Base-by-base conservation (phyloP, 2,797 vertebrate species). In the Pseudochaenichthys georgianus region DNA sequence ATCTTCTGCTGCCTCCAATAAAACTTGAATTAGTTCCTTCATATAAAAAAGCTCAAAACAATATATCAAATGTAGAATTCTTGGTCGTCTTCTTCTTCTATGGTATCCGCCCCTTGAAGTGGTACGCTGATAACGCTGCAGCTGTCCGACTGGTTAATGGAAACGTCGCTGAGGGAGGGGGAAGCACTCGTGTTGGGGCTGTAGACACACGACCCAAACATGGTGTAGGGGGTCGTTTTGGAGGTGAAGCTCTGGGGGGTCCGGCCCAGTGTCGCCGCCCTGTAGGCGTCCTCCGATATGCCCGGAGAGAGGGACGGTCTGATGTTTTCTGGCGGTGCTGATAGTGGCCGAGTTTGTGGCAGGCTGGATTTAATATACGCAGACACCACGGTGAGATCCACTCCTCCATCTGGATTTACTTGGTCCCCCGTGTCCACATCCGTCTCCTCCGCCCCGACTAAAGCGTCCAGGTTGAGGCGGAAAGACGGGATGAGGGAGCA, bases 371-470 rank as follows among this genome's bases (percentile, higher is more conserved):
- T 85, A 70, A 87, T 68, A 68, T 98, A 97, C 0, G 96, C 96
- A 1, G 98, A 99, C 69, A 98, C 95, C 73, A 97, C 96, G 0
- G 96, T 96, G 0, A 98, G 89, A 90, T 99, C 97, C 6, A 96
- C 94, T 16, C 89, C 87, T 80, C 95, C 93, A n/a, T 80, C 81
- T 8, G 81, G 81, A 5, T 60, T 77, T 1, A 98, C 93, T 50
- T 90, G 95, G 89, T 94, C 87, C 47, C 98, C 97, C 0, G 98
- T 98, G 92, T 99, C 97, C 63, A 99, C 97, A 19, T 98, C 96
- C 0, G 97, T 99, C 92, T 99, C 98, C 88, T 96, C 96, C 0
- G 95, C 95, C 4, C 95, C 96, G 1, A 98, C 89, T 80, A 97
- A 90, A 16, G 96, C 92, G 1, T 97, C 96, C 34, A 97, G 84